Conservation (phyloP, 2,888 invertebrate species). For the Tineola bisselliella region DNA sequence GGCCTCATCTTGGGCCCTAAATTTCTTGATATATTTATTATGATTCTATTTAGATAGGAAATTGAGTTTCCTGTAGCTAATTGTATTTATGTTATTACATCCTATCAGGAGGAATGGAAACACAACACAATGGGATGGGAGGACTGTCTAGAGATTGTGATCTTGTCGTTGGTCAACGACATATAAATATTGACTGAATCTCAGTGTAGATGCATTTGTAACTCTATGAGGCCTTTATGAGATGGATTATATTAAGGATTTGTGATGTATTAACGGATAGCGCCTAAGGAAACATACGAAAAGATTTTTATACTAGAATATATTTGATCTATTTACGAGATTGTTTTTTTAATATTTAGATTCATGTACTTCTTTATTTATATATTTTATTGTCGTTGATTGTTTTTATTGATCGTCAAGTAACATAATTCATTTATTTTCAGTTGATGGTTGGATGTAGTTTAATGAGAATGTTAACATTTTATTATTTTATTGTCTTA, state of each 20-base stretch:
- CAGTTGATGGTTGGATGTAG: slow-evolving; percentile 35
- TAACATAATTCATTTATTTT: slow-evolving; percentile 51
- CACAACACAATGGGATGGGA: slow-evolving; percentile 56
- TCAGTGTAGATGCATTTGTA: slow-evolving; percentile 69
- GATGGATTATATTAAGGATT: slow-evolving; percentile 68
- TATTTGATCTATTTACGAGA: slow-evolving; percentile 69
- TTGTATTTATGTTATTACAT: slow-evolving; percentile 60
- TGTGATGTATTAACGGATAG: slow-evolving; percentile 70
- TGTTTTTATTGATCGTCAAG: slow-evolving; percentile 62
- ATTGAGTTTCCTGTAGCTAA: slow-evolving; percentile 67
- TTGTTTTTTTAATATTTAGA: slow-evolving; percentile 66
- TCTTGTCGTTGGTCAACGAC: slow-evolving; percentile 67
- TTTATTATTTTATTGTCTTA: slow-evolving; percentile 55
- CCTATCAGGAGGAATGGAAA: slow-evolving; percentile 58
- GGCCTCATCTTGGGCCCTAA: slow-evolving; percentile 41
- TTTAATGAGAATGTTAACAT: slow-evolving; percentile 41
- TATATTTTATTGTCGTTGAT: slow-evolving; percentile 65
- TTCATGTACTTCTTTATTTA: slow-evolving; percentile 62
- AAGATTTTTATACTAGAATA: slow-evolving; percentile 68
- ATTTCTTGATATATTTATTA: slow-evolving; percentile 64
- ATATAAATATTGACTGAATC: slow-evolving; percentile 70
- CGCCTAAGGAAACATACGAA: slow-evolving; percentile 69
- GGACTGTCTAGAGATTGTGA: slow-evolving; percentile 68
- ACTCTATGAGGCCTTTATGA: slow-evolving; percentile 69
- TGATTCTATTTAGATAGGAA: slow-evolving; percentile 48